Evolutionary conservation across 2,113 vertebrate genomes (phyloP), one percentile per base, ranked within the genome.

Genomic region (Daubentonia madagascariensis): DNA sequence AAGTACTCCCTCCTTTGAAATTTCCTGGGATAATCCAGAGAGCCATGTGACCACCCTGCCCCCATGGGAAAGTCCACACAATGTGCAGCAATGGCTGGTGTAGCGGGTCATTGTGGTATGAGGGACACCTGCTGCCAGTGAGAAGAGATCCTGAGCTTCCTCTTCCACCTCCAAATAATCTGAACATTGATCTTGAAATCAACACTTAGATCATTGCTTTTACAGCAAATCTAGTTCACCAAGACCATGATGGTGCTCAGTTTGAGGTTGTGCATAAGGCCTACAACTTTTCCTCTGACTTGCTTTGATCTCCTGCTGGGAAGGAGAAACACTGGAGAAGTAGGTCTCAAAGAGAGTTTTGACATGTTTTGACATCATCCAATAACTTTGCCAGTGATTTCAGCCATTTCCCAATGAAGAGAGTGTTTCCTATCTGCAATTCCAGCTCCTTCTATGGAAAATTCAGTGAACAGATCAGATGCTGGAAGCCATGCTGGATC

Each of bases 221-320:
- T 97, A 96, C 99, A 98, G 97, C 98, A 99, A 96, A 99, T 98
- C 28, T 89, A 99, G 93, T 98, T 99, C 93, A 99, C 97, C 90
- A 99, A 98, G 95, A 99, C 94, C 97, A 98, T 93, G 32, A 98
- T 87, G 61, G 88, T 98, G 9, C 92, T 79, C 25, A 96, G 37
- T 57, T 98, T 95, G 97, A 99, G 89, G 37, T 97, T 98, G 91
- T 98, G 98, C 73, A 98, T 98, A 96, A 99, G 95, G 25, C 98
- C 97, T 85, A 96, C 97, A 79, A 98, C 99, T 98, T 98, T 99
- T 97, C 98, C 97, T 1, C 99, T 84, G n/a, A 98, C 99, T 98
- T 99, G 98, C 84, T 94, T 99, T 99, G 68, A 99, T 98, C 50
- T 93, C 93, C 43, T 98, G 96, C 45, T 94, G 96, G 52, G 99